Base-by-base conservation (phyloP, 2,113 vertebrate genomes). In the Tupaia tana region DNA sequence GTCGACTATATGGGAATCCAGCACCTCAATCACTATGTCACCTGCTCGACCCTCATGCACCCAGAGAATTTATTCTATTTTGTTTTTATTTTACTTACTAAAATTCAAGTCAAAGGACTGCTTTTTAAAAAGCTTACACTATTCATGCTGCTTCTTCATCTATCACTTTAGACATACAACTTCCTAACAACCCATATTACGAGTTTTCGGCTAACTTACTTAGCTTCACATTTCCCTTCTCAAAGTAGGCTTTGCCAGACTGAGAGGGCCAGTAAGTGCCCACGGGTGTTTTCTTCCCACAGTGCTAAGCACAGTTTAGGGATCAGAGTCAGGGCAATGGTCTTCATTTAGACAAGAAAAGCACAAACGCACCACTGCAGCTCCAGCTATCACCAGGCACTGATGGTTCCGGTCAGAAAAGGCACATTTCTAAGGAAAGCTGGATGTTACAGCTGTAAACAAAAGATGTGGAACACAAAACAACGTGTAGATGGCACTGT, bases 311-410 rank as follows among this genome's bases (percentile, higher is more conserved):
- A 66, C 13, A 10, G n/a, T 58, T 61, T 78, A 56, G 18, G 7
- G 18, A 63, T 3, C 79, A 9, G 0, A 29, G 34, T 24, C 58
- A 93, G 73, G 63, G 56, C 20, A 59, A 31, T 75, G 71, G 84
- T 86, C 43, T 82, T 92, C 70, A 31, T 86, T 87, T 89, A 34
- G 54, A 89, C 59, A 91, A 58, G 64, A 92, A 94, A 96, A 89
- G 15, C 64, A 22, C 19, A 71, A 80, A 66, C 16, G 29, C 20
- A 43, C 29, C 58, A 56, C 6, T 7, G 1, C 12, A 83, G 52
- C 66, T 67, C 86, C 56, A 71, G 24, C 19, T 66, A 22, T 83
- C 82, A 89, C 75, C 75, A 81, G 43, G 67, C 89, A 89, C 61
- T 25, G 71, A 59, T 29, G 66, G 56, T 66, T 92, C 0, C 6